A percentile compares a stretch with the other conserved stretches of the same genome.
phyloP scores from a whole-genome alignment of 2,888 invertebrate species.

The Anodontia alba region DNA sequence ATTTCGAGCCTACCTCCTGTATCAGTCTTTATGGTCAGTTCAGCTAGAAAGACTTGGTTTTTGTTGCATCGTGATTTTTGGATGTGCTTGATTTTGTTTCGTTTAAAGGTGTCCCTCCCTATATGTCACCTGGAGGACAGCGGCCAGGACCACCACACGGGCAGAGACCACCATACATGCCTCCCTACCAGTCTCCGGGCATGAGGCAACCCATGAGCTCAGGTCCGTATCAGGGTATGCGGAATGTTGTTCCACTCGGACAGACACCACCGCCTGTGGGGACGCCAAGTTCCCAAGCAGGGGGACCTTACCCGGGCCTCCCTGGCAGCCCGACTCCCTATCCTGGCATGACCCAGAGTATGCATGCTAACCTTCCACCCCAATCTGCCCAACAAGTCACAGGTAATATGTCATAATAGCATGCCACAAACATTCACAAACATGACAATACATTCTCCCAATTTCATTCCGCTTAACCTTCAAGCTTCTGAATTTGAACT shows the following conservation, averaged over 20 bases:
- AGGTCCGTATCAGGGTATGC: conserved; percentile 65
- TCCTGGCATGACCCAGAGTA: conserved; percentile 58
- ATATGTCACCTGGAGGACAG: conserved; percentile 50
- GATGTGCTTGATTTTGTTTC: conserved; percentile 60
- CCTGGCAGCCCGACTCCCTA: conserved; percentile 55
- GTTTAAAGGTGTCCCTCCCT: conserved; percentile 60
- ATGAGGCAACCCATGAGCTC: conserved; percentile 38
- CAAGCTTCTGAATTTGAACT: no score
- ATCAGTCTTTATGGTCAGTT: not conserved
- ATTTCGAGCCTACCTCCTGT: no score
- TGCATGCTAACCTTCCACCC: conserved; percentile 58
- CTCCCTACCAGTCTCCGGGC: conserved; percentile 62
- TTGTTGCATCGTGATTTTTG: conserved; percentile 41
- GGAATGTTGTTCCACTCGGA: conserved; percentile 56
- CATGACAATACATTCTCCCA: not conserved
- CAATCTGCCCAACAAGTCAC: conserved; percentile 38
- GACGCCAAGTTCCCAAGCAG: conserved; percentile 47
- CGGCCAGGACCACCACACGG: conserved; percentile 34
- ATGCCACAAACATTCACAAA: conserved; percentile 12
- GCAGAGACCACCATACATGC: conserved; percentile 54
- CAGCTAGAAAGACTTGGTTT: conserved; percentile 14
- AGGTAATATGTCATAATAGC: conserved; percentile 21
- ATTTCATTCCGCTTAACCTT: no score
- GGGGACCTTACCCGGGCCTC: conserved; percentile 43
- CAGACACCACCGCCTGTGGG: conserved; percentile 56